Percentiles rank a stretch among this genome's conserved stretches.
Conservation (phyloP, 2,113 vertebrate genomes). For the Sylvilagus bachmani region DNA sequence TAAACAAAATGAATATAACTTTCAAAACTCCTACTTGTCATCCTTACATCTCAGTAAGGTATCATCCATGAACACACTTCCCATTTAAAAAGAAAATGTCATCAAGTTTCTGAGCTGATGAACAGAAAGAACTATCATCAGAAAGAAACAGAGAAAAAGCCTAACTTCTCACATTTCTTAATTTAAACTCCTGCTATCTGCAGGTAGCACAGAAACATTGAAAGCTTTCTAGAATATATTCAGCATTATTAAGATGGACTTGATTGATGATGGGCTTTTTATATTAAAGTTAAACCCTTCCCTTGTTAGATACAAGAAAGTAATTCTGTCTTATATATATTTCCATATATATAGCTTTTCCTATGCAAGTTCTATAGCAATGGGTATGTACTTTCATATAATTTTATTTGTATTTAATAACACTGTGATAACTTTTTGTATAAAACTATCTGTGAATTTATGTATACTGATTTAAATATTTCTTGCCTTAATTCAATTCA, state of each 20-base stretch:
- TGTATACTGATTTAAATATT: slow-evolving; percentile 58
- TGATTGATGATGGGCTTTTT: background rate
- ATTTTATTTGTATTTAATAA: slow-evolving; percentile 65
- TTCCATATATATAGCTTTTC: background rate
- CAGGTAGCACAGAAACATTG: background rate
- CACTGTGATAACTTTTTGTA: slow-evolving; percentile 54
- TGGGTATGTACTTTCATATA: slow-evolving; percentile 14
- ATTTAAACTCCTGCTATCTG: background rate
- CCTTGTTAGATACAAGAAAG: background rate
- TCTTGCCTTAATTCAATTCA: background rate
- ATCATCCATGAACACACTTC: background rate
- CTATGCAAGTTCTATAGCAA: slow-evolving; percentile 10
- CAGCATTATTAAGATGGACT: background rate
- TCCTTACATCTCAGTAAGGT: background rate
- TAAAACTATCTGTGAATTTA: slow-evolving; percentile 47
- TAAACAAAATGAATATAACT: slow-evolving; percentile 21
- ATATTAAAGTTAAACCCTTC: slow-evolving; percentile 11
- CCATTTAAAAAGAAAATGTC: slow-evolving; percentile 9
- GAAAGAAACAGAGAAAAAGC: slow-evolving; percentile 6
- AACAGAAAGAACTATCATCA: background rate
- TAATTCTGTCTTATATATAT: background rate
- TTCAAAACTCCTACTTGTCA: background rate
- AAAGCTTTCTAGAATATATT: background rate
- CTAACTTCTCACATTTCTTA: slow-evolving; percentile 7
- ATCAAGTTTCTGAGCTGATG: slow-evolving; percentile 28